These are phyloP conservation scores for Bombylius major DNA, from an alignment of 2,888 invertebrate species.

Conservation along the genomic window DNA sequence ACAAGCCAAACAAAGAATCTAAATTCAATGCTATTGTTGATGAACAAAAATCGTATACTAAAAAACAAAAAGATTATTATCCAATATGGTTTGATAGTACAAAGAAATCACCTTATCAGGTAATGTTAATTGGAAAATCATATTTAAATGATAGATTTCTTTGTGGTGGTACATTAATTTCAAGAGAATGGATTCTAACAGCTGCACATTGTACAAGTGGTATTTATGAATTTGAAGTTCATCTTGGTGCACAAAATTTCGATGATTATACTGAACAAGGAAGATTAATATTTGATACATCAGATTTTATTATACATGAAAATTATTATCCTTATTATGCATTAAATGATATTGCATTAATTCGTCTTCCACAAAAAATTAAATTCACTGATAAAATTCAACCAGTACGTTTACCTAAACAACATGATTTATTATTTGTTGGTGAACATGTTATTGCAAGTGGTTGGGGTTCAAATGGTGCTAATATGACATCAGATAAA, in stretches of 20 bases:
- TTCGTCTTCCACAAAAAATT: constrained; percentile 27
- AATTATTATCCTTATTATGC: constrained; percentile 27
- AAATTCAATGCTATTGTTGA: neutral
- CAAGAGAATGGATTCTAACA: constrained; percentile 31
- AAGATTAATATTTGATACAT: constrained; percentile 24
- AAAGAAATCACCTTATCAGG: constrained; percentile 32
- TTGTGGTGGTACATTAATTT: constrained; percentile 32
- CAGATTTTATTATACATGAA: constrained; percentile 31
- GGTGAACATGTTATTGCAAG: constrained; percentile 29
- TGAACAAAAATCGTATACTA: neutral
- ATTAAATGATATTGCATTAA: constrained; percentile 31
- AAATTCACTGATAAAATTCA: constrained; percentile 26
- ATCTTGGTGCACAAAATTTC: constrained; percentile 30
- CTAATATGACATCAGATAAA: constrained; percentile 23
- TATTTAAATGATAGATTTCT: constrained; percentile 29
- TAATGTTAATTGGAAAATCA: constrained; percentile 34
- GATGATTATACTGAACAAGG: constrained; percentile 24
- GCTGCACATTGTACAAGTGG: constrained; percentile 33
- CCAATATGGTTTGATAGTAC: neutral
- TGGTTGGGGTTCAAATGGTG: constrained; percentile 30
- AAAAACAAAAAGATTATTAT: neutral
- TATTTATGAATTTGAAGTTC: constrained; percentile 30
- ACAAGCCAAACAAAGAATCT: neutral
- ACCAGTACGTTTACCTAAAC: constrained; percentile 25
- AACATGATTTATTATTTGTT: constrained; percentile 15